Evolutionary conservation across 2,113 vertebrate genomes (phyloP).

Genomic region (Carassius carassius): DNA sequence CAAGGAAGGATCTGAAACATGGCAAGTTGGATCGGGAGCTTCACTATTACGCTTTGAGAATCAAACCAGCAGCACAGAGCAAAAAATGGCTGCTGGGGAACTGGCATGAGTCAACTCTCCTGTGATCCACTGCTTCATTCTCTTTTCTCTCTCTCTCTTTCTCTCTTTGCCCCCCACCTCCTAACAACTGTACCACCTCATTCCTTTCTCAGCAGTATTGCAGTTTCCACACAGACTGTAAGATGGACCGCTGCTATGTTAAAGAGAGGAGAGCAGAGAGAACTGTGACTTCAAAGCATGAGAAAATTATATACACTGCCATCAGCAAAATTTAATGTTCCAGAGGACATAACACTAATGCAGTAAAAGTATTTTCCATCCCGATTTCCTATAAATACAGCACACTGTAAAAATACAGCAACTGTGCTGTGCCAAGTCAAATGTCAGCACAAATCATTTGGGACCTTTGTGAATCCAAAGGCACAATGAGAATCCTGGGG

Average conservation of each 20-base stretch:
- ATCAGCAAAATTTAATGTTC: conserved; percentile 67
- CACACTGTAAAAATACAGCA: conserved; percentile 2
- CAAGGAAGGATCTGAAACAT: neutral
- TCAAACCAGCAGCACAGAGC: neutral
- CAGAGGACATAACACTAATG: conserved; percentile 66
- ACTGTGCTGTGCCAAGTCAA: conserved; percentile 26
- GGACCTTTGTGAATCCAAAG: neutral
- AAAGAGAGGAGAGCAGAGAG: neutral
- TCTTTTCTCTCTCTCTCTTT: neutral
- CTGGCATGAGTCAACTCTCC: neutral
- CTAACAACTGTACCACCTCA: conserved; percentile 16
- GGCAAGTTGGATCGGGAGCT: neutral
- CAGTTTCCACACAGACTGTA: conserved; percentile 15
- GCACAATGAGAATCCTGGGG: conserved; percentile 2
- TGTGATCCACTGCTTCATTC: conserved; percentile 8
- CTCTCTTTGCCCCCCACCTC: neutral
- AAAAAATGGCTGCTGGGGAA: conserved; percentile 28
- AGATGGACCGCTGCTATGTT: conserved; percentile 10
- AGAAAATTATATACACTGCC: conserved; percentile 57
- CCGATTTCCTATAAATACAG: conserved; percentile 28
- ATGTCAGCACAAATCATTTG: conserved; percentile 22
- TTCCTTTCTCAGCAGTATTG: conserved; percentile 16
- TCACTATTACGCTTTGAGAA: neutral
- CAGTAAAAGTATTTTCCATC: conserved; percentile 44
- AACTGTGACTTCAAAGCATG: conserved; percentile 50